phyloP scores from a whole-genome alignment of 1,140 invertebrate genomes.

The Trachelipus rathkii region DNA sequence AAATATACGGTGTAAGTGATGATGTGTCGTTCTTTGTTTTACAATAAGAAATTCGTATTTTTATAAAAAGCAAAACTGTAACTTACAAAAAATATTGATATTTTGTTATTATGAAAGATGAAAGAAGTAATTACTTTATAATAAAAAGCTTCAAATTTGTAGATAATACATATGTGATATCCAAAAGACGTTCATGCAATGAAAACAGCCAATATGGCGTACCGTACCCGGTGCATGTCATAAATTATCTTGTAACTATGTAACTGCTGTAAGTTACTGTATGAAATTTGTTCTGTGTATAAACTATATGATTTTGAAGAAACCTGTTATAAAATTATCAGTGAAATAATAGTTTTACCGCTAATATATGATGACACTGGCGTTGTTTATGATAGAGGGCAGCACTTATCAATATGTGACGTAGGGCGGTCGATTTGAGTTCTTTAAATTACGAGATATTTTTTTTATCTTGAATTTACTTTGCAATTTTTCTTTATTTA shows the following conservation, averaged over 20 bases:
- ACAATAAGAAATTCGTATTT: no score
- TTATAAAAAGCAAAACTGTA: no score
- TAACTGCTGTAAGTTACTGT: slow-evolving; percentile 26
- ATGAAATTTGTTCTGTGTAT: slow-evolving; percentile 24
- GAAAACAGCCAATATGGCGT: slow-evolving; percentile 37
- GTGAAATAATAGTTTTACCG: slow-evolving; percentile 35
- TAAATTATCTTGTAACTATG: slow-evolving; percentile 41
- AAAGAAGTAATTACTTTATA: no score
- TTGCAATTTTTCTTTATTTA: not conserved
- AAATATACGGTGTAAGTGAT: slow-evolving; percentile 36
- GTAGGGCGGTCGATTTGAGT: slow-evolving; percentile 4
- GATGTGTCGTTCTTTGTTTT: slow-evolving; percentile 14
- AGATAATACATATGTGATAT: no score
- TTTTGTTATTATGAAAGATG: no score
- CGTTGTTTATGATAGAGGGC: slow-evolving; percentile 46
- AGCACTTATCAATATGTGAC: slow-evolving; percentile 27
- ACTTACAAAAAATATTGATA: no score
- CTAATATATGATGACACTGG: slow-evolving; percentile 38
- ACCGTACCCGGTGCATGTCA: slow-evolving; percentile 43
- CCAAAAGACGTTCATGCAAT: no score
- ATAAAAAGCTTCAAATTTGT: no score
- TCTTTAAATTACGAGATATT: not conserved
- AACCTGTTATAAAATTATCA: not conserved
- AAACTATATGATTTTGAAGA: slow-evolving; percentile 14
- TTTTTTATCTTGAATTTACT: not conserved